Percentiles rank a stretch among this genome's conserved stretches.
Conservation (phyloP, 2,888 invertebrate species). For the Lysandra bellargus region DNA sequence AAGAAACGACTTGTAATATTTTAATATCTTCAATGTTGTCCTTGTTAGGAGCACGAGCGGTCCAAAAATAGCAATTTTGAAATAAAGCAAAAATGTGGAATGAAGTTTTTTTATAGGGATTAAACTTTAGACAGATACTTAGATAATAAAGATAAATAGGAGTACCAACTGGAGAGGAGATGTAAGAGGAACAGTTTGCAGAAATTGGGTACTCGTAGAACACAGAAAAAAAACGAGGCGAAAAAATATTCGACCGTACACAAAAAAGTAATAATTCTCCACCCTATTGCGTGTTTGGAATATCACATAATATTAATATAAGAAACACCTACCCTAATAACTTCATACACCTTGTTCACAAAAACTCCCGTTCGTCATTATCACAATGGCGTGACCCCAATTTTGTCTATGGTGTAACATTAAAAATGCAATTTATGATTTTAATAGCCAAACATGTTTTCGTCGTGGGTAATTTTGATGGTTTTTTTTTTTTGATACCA, state of each 20-base stretch:
- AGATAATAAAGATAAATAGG: not conserved
- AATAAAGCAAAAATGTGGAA: not conserved
- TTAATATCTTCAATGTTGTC: constrained; percentile 13
- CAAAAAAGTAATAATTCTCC: constrained; percentile 45
- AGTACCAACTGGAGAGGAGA: too few species aligned
- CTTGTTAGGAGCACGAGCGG: not conserved
- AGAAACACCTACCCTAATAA: constrained; percentile 44
- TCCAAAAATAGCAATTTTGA: not conserved
- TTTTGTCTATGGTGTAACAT: constrained; percentile 33
- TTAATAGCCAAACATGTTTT: constrained; percentile 4
- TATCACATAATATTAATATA: constrained; percentile 56
- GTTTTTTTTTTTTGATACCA: not conserved
- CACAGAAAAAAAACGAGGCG: not conserved
- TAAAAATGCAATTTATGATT: constrained; percentile 25
- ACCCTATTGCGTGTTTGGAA: constrained; percentile 51
- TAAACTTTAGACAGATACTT: not conserved
- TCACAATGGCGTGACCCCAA: constrained; percentile 45
- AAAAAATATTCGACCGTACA: not conserved
- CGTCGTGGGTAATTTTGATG: not conserved
- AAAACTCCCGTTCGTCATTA: constrained; percentile 52
- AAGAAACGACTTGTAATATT: constrained; percentile 4
- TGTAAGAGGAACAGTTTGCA: not conserved
- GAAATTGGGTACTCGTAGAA: not conserved
- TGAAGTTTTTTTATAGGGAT: not conserved
- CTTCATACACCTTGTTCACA: constrained; percentile 47